Evolutionary conservation across 1,140 invertebrate genomes (phyloP).

Genomic region (Oryzaephilus surinamensis): DNA sequence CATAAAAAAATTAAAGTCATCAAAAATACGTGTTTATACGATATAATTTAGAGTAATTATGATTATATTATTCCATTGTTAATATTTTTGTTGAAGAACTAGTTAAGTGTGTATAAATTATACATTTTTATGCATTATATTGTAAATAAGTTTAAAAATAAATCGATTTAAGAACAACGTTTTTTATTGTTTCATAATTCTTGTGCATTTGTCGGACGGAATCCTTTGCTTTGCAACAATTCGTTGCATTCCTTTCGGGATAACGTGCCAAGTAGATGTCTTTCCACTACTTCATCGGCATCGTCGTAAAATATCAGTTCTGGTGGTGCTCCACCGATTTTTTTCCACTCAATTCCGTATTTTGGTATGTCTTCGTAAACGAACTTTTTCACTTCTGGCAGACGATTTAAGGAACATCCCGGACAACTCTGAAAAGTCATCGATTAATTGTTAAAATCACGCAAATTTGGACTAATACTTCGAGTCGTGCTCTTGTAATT

Average conservation of each 20-base stretch:
- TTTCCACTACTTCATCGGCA: constrained; percentile 50
- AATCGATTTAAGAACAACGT: background rate
- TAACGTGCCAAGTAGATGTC: constrained; percentile 46
- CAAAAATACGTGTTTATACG: no score
- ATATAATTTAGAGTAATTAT: background rate
- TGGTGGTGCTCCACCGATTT: constrained; percentile 55
- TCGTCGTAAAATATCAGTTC: constrained; percentile 53
- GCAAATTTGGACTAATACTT: constrained; percentile 1
- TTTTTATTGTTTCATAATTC: constrained; percentile 8
- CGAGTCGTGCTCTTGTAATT: constrained; percentile 13
- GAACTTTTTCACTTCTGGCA: constrained; percentile 64
- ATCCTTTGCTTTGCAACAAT: constrained; percentile 50
- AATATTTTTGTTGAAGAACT: background rate
- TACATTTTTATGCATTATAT: no score
- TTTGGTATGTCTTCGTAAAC: constrained; percentile 61
- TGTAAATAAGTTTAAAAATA: background rate
- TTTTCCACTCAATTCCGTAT: constrained; percentile 57
- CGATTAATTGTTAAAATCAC: background rate
- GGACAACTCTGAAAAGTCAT: constrained; percentile 61
- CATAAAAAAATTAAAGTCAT: no score
- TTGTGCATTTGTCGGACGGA: constrained; percentile 26
- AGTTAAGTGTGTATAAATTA: background rate
- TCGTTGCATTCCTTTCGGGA: constrained; percentile 58
- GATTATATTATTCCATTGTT: background rate
- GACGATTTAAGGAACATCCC: constrained; percentile 61